Conservation (phyloP, 1,140 invertebrate genomes). For the Sycophila sp. region DNA sequence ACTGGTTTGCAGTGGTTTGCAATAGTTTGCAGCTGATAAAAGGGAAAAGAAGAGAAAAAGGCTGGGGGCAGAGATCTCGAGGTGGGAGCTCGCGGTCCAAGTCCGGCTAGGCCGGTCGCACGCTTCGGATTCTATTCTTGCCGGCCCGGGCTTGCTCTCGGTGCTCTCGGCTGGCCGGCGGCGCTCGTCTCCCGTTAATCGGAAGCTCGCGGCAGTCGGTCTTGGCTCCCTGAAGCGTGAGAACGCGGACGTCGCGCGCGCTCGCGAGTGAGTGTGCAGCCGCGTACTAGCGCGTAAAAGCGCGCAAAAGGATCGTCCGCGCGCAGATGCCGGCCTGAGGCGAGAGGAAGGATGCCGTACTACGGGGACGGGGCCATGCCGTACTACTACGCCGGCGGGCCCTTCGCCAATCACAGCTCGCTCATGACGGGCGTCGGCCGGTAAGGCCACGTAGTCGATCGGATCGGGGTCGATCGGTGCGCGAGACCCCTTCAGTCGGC, state of each 20-base stretch:
- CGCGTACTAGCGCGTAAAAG: neutral
- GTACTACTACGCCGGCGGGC: conserved; percentile 40
- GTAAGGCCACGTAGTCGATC: conserved; percentile 53
- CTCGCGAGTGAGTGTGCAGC: neutral
- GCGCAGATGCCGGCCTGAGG: too few relatives aligned
- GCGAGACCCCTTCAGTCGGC: too few relatives aligned
- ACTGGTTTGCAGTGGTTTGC: too few relatives aligned
- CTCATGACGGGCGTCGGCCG: conserved; percentile 61
- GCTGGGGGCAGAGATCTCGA: too few relatives aligned
- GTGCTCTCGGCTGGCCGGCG: neutral
- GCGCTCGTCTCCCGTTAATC: neutral
- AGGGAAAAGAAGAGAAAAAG: too few relatives aligned
- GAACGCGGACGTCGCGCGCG: conserved; percentile 47
- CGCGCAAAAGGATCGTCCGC: too few relatives aligned
- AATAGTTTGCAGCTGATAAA: too few relatives aligned
- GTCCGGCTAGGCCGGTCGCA: conserved; percentile 6
- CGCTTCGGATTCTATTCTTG: conserved; percentile 39
- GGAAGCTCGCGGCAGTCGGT: conserved; percentile 53
- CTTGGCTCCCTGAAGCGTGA: conserved; percentile 65
- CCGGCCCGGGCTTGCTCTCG: neutral
- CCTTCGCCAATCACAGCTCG: conserved; percentile 62
- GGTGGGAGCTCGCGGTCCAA: neutral
- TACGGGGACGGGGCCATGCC: conserved; percentile 31
- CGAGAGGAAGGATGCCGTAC: conserved; percentile 58
- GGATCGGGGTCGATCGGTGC: too few relatives aligned